phyloP scores from a whole-genome alignment of 1,140 invertebrate species.

The Rhynchophorus ferrugineus region DNA sequence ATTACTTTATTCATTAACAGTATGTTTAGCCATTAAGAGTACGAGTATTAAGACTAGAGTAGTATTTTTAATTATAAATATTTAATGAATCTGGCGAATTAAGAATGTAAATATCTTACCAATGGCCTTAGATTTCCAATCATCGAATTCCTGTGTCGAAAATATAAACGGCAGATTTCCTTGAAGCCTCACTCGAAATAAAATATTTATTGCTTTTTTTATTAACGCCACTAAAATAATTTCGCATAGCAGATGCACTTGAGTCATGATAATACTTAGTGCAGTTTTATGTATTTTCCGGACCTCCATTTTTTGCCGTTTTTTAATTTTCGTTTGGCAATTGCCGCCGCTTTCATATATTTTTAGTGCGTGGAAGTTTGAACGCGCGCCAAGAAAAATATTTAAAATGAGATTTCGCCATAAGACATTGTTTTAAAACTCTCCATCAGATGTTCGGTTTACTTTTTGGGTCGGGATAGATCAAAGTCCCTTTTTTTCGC shows the following conservation, averaged over 20 bases:
- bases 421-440: background rate
- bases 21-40: no score
- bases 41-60: no score
- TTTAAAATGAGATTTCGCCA: background rate
- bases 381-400: background rate
- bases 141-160: background rate
- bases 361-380: background rate
- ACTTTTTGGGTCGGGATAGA: constrained; percentile 12
- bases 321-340: background rate
- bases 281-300: background rate
- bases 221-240: background rate
- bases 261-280: constrained; percentile 1
- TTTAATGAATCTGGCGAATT: no score
- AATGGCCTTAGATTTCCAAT: no score
- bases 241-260: background rate
- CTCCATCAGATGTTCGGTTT: constrained; percentile 3
- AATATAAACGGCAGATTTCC: background rate
- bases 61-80: no score
- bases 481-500: no score
- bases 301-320: background rate
- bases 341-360: background rate
- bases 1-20: no score
- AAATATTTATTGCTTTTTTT: background rate
- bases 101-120: no score
- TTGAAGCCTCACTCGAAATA: background rate